Conservation (phyloP, 2,113 vertebrate genomes). For the Sapayoa aenigma region DNA sequence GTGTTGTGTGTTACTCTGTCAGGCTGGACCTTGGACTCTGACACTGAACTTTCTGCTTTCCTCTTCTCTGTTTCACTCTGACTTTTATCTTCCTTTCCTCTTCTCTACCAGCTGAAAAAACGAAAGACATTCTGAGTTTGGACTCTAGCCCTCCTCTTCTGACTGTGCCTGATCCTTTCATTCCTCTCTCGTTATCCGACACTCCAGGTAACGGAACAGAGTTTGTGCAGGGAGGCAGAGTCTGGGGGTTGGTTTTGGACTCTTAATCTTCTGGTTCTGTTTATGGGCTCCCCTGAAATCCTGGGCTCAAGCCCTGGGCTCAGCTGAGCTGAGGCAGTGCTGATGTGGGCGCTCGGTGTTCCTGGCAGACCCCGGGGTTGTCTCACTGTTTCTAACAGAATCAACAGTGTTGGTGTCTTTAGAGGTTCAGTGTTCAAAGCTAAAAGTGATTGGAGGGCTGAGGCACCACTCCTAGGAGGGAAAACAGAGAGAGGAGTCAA, state of each 20-base stretch:
- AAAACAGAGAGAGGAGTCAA: no score
- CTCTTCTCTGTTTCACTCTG: conserved; percentile 22
- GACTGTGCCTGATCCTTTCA: conserved; percentile 84
- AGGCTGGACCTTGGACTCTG: not conserved
- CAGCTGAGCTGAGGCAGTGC: not conserved
- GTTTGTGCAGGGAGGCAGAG: not conserved
- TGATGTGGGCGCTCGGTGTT: not conserved
- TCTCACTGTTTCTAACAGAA: accelerated
- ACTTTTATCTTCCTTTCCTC: not conserved
- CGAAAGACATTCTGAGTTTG: conserved; percentile 77
- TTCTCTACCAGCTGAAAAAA: conserved; percentile 75
- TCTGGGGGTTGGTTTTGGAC: not conserved
- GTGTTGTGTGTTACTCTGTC: not conserved
- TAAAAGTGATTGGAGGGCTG: not conserved
- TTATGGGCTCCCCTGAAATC: not conserved
- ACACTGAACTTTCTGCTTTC: not conserved
- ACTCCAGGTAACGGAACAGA: conserved; percentile 79
- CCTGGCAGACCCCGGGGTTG: not conserved
- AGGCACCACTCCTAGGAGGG: not conserved
- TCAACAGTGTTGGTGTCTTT: not conserved
- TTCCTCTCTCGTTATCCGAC: conserved; percentile 81
- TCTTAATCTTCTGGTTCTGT: not conserved
- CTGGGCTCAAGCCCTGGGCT: not conserved
- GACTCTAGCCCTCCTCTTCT: conserved; percentile 80
- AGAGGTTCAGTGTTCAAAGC: not conserved